These are phyloP conservation scores for Prietella phreatophila DNA, from an alignment of 2,113 vertebrate genomes.

Conservation along the genomic window DNA sequence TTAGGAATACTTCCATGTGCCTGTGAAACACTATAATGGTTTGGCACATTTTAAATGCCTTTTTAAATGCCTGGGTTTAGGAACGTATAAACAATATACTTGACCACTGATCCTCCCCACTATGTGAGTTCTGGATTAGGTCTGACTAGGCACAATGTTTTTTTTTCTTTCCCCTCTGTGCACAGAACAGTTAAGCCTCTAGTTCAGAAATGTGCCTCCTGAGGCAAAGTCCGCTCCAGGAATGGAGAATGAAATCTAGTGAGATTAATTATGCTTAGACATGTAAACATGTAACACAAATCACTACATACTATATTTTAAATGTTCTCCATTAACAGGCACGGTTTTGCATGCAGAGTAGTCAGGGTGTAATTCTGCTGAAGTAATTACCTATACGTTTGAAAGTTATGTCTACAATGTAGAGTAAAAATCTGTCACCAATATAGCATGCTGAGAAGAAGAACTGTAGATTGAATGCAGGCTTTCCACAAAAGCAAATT, in stretches of 20 bases:
- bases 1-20: conserved; percentile 19
- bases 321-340: background rate
- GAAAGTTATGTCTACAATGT: background rate
- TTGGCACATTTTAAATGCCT: conserved; percentile 42
- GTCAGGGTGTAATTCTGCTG: background rate
- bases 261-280: conserved; percentile 3
- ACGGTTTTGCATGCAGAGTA: background rate
- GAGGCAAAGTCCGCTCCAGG: conserved; percentile 14
- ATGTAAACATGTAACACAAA: conserved; percentile 17
- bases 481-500: conserved; percentile 25
- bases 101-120: conserved; percentile 36
- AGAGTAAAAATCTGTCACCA: conserved; percentile 19
- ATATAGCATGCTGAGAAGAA: background rate
- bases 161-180: background rate
- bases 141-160: conserved; percentile 34
- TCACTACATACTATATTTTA: conserved; percentile 16
- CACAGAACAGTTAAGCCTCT: conserved; percentile 34
- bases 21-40: conserved; percentile 26
- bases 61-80: conserved; percentile 33
- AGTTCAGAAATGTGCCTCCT: conserved; percentile 25
- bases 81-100: conserved; percentile 40
- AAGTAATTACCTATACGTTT: background rate
- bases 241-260: conserved; percentile 16
- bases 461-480: conserved; percentile 25
- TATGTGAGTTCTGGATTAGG: conserved; percentile 34